Base-by-base conservation (phyloP, 37 sponge, comb jelly and placozoan genomes). In the Hexactinellida sp. region DNA sequence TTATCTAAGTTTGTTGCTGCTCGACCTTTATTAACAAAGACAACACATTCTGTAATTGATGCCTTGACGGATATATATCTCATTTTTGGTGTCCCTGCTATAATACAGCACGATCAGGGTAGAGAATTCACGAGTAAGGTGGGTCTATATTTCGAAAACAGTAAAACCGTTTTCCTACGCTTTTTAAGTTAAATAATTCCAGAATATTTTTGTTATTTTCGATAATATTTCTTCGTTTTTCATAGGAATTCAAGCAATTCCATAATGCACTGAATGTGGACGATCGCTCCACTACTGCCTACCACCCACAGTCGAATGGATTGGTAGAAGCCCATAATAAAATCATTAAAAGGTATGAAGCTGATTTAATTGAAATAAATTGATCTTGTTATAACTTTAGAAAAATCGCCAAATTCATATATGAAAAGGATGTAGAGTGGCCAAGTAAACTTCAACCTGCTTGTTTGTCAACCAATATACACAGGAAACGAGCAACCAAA, bases 1-100 rank as follows among this genome's bases (percentile, higher is more conserved):
- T 63, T 63, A 63, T 21, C 19, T 63, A 63, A 63, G 76, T 63
- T 63, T 63, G 76, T 63, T n/a, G 76, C 13, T 63, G 76, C 76
- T 63, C 76, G 76, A 63, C 76, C 76, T 28, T 63, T 63, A 63
- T 41, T 41, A 63, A 10, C 25, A 63, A 63, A 63, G 76, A 63
- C 76, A 63, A 63, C 76, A 63, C 25, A 63, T 5, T 23, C 76
- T 32, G 76, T 63, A 63, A 63, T 63, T 28, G 34, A 63, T 63
- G 76, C 13, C 30, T 23, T 63, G 32, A 63, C 76, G 1, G 76
- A 63, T 3, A 63, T n/a, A 21, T 63, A 63, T 28, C 76, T 63
- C 76, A 63, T 63, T 63, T 63, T 63, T 63, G 76, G 34, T 63
- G 76, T 63, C 76, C 76, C 76, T 32, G 76, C 76, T 63, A 63